Evolutionary conservation across 2,113 vertebrate genomes (phyloP), one percentile per base, ranked within the genome.

Genomic region (Lophochroa leadbeateri): DNA sequence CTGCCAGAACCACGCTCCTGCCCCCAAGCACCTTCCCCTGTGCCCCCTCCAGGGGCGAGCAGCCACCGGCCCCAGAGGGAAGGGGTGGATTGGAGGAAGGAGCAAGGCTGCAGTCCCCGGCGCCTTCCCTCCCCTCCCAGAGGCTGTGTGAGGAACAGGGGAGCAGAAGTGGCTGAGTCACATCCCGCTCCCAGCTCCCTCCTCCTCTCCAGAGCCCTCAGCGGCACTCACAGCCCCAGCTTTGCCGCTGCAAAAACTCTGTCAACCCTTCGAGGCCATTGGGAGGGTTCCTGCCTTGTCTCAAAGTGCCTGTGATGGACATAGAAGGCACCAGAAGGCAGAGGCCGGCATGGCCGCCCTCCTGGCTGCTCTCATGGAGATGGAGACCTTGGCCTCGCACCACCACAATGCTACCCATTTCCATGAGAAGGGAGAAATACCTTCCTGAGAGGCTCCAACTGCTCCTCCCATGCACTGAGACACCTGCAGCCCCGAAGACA

Each of bases 311-410:
- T 82, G 50, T 60, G 47, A 10, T 63, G 1, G 2, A 13, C 43
- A 4, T 8, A 68, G 57, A 75, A 70, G 58, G 31, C 70, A 65
- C 57, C 2, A 1, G 55, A 28, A 17, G n/a, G 52, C 11, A 5
- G 64, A 21, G 23, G 33, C 24, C 4, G 55, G 33, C 69, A 57
- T 0, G 0, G 74, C 44, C 1, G 0, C 18, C 3, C 25, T 75
- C 31, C 65, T 70, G 69, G n/a, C 44, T 61, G 63, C 64, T 81
- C n/a, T 43, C n/a, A 14, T 4, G 2, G 75, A 23, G n/a, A 43
- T 0, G 2, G 47, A 86, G 61, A 80, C 47, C 33, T 82, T 33
- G 37, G 41, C 49, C 33, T 83, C 0, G 0, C 43, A 6, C 47
- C 4, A 0, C 19, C 53, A 43, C 3, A 1, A 2, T 4, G 25